Base-by-base conservation (phyloP, 2,797 vertebrate genomes). In the Aphelocoma californica region DNA sequence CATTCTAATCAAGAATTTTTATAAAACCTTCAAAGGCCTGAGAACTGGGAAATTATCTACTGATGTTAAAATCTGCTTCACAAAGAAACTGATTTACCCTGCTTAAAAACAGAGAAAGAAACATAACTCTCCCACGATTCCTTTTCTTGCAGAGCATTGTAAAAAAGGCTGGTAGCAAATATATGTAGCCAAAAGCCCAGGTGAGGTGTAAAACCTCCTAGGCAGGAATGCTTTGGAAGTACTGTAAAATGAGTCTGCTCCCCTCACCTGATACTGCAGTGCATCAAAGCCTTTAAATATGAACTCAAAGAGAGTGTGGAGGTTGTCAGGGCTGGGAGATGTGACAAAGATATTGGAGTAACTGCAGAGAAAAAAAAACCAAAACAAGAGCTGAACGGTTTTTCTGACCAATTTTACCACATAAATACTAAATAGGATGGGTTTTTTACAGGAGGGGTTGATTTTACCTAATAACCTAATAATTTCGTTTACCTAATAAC, bases 271-370 rank as follows among this genome's bases (percentile, higher is more conserved):
- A 96, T 99, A 99, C 85, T 99, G 98, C 71, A 99, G 97, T 5
- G 98, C 98, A 95, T 99, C 99, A 85, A 99, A 99, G 64, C 99
- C 99, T 98, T 99, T 99, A 96, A 99, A 99, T 75, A 99, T 98
- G 96, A 99, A 99, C 91, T 99, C 99, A 97, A 99, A 99, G 84
- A 99, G 98, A 19, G 99, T 99, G 92, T 99, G 99, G 70, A 99
- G 98, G 96, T 99, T 99, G 97, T 99, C 99, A 1, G 99, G 99
- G 95, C 99, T 99, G 13, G 99, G 99, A 10, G 99, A 99, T 3
- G 99, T 99, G 54, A 99, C 98, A 86, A 99, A 99, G 91, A 99
- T 98, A 73, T 99, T 99, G 95, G 99, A 99, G 96, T 99, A 99
- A 69, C 99, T 99, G 95, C n/a, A 93, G 38, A 95, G 71, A 86